These are phyloP conservation scores for Psammodynastes pulverulentus DNA, from an alignment of 2,113 vertebrate species.

Conservation along the genomic window DNA sequence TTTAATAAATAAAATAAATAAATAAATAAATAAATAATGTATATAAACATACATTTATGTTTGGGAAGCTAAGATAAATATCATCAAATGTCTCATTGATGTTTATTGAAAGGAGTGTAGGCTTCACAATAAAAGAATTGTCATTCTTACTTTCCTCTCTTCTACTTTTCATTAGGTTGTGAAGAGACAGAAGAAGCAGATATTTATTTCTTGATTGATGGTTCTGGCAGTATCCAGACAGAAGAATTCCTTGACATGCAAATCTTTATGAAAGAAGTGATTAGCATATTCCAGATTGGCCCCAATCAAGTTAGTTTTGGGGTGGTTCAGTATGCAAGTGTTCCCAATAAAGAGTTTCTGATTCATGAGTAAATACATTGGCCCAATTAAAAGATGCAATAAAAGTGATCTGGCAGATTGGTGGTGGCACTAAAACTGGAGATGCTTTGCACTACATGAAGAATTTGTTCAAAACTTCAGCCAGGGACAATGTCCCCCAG, in stretches of 20 bases:
- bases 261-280: conserved; percentile 74
- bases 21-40: no score
- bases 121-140: neutral
- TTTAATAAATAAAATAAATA: no score
- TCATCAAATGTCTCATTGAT: neutral
- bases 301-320: conserved; percentile 74
- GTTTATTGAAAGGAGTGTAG: neutral
- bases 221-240: conserved; percentile 73
- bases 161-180: conserved; percentile 68
- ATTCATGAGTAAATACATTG: conserved; percentile 56
- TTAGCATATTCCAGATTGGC: conserved; percentile 71
- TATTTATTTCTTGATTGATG: conserved; percentile 85
- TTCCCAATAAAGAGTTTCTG: conserved; percentile 63
- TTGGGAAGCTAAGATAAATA: neutral
- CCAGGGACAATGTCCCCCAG: conserved; percentile 48
- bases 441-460: conserved; percentile 71
- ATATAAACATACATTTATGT: neutral
- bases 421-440: conserved; percentile 72
- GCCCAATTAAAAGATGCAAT: conserved; percentile 67
- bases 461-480: conserved; percentile 60
- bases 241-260: conserved; percentile 78
- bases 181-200: conserved; percentile 78
- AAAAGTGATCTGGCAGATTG: conserved; percentile 57
- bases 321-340: conserved; percentile 70
- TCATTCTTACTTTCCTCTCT: neutral